phyloP scores from a whole-genome alignment of 2,888 invertebrate species.

The Asteroscopus sphinx region DNA sequence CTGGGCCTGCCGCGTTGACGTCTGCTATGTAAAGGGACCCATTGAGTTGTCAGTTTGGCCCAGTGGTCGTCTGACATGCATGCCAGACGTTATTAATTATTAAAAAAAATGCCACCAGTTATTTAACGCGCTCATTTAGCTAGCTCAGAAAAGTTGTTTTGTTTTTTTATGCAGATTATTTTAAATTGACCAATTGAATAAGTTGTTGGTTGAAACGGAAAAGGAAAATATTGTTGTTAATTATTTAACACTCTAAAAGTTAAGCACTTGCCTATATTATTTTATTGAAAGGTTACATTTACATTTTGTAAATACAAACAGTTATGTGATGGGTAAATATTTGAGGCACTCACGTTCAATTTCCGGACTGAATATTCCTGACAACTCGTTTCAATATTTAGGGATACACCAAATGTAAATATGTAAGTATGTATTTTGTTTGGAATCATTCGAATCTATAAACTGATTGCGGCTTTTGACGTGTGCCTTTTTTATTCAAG shows the following conservation, averaged over 20 bases:
- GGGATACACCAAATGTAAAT: conserved; percentile 54
- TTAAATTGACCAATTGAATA: background rate
- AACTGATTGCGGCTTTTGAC: conserved; percentile 51
- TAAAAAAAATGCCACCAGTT: too few relatives aligned
- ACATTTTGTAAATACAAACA: conserved; percentile 45
- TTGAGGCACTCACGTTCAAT: conserved; percentile 62
- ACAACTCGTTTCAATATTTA: conserved; percentile 63
- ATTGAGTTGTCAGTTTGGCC: too few relatives aligned
- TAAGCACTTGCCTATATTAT: conserved; percentile 14
- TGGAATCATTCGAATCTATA: conserved; percentile 48
- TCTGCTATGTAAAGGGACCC: too few relatives aligned
- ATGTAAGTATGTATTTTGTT: conserved; percentile 52
- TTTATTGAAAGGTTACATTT: conserved; percentile 28
- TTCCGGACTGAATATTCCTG: conserved; percentile 62
- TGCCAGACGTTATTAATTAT: too few relatives aligned
- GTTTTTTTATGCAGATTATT: too few relatives aligned
- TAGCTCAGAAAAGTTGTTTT: too few relatives aligned
- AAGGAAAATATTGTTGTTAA: background rate
- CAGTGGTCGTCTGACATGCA: too few relatives aligned
- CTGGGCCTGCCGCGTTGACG: too few relatives aligned
- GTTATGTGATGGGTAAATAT: conserved; percentile 58
- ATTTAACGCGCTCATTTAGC: too few relatives aligned
- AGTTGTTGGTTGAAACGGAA: background rate
- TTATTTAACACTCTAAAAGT: background rate
- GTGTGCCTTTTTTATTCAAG: conserved; percentile 21